Base-by-base conservation (phyloP, 2,113 vertebrate genomes). In the Lathamus discolor region DNA sequence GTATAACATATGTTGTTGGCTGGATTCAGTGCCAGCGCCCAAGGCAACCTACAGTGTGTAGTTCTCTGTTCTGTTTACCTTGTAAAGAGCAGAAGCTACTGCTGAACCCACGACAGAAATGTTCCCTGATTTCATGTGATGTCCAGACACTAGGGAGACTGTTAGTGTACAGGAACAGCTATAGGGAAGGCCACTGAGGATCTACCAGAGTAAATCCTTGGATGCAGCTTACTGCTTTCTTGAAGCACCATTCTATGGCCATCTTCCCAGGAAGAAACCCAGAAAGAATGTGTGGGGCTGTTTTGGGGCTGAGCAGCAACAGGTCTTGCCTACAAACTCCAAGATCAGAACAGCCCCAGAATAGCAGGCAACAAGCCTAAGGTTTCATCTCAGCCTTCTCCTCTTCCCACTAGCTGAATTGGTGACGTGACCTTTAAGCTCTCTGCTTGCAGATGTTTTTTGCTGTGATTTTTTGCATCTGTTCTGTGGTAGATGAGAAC, bases 391-490 rank as follows among this genome's bases (percentile, higher is more conserved):
- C 67, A 46, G 39, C 31, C 22, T 11, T 88, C 44, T 88, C 51
- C 23, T 75, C 70, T 83, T 68, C 63, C 72, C 48, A 22, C 75
- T 48, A 25, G 73, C 88, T 88, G 82, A 72, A 88, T 64, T 20
- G 31, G 43, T 78, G 73, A 54, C 72, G 61, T 85, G 90, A 93
- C 79, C 76, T 90, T 88, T 92, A 91, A 91, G 91, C 41, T 91
- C 15, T 79, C 90, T 85, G 49, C 67, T 91, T 44, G 85, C 78
- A 93, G 74, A 89, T 89, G 41, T 57, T 64, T 91, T 94, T 88
- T 96, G 93, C 88, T 96, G 93, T 95, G 84, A 92, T 79, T 91
- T 88, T 92, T 70, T 68, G n/a, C 3, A 0, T 86, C 55, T 64
- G 28, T 90, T 93, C 92, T 59, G 77, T 4, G 2, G 62, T 87